These are phyloP conservation scores for Nesoenas mayeri DNA, from an alignment of 2,113 vertebrate species.

Conservation along the genomic window DNA sequence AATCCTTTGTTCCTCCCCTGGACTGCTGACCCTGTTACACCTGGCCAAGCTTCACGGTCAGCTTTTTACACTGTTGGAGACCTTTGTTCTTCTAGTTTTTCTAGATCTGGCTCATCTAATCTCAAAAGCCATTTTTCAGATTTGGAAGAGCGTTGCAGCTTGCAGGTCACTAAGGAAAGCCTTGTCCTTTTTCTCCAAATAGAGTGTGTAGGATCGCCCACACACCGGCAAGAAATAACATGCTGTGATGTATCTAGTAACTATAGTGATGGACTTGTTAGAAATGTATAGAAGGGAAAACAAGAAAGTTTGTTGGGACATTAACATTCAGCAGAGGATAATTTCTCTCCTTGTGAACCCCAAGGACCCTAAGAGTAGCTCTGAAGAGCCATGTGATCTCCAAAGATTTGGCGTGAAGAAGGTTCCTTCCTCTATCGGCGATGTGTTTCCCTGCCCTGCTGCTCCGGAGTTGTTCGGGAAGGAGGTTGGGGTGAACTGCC, in stretches of 20 bases:
- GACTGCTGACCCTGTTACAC: background rate
- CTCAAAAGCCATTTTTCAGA: background rate
- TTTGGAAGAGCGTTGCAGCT: background rate
- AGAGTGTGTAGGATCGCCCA: background rate
- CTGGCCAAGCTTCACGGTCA: constrained; percentile 14
- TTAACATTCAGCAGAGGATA: background rate
- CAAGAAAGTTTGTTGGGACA: background rate
- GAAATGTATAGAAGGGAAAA: background rate
- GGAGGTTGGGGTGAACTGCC: background rate
- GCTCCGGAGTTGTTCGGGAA: background rate
- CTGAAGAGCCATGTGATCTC: background rate
- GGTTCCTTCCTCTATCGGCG: background rate
- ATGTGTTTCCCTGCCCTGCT: background rate
- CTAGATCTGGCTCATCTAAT: background rate
- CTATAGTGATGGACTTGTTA: background rate
- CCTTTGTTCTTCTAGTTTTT: constrained; percentile 28
- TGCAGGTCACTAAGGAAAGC: background rate
- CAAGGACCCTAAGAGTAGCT: background rate
- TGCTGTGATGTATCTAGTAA: background rate
- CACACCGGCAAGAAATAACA: background rate
- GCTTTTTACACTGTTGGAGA: background rate
- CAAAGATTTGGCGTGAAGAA: background rate
- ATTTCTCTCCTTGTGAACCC: background rate
- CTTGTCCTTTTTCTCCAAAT: background rate
- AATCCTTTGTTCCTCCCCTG: constrained; percentile 3